Evolutionary conservation across 2,888 invertebrate species (phyloP), one percentile per base, ranked within the genome.

Genomic region (Cryptus viduatorius): DNA sequence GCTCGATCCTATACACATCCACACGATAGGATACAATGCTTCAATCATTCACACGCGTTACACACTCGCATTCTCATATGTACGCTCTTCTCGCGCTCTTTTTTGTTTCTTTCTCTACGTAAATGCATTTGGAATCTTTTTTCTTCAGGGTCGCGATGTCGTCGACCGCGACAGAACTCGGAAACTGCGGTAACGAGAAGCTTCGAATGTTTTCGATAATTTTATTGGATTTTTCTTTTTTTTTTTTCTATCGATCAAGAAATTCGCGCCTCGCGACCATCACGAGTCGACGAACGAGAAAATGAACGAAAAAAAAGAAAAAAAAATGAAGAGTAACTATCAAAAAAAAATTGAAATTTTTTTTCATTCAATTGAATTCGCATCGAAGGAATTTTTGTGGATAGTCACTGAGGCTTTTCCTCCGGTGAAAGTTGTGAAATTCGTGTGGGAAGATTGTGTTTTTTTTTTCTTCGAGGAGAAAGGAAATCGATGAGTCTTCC

Each of bases 71-170:
- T 76, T 76, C 79, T 81, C 67, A 73, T 61, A 86, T 56, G 83
- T 79, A 73, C 82, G 83, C 69, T 86, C 86, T 85, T 81, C 83
- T 83, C 37, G 24, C 24, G 24, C 24, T 24, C 24, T 24, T 37
- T 37, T 37, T 37, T 37, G 37, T 37, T 37, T 37, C 37, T 83
- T 80, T 81, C 84, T 84, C 84, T 85, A 86, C 87, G 87, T 89
- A 89, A 91, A 91, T 90, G 89, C 90, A 89, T 90, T 84, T 89
- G 90, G 89, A 91, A 89, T 90, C 86, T 87, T 80, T 89, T 79
- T 87, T 79, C 88, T 73, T 73, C 64, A 78, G 72, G 53, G 71
- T 79, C 83, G 89, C 87, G 84, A 85, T 80, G 85, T 83, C 81
- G 85, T 88, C 87, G 86, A 87, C 61, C 14, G 14, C 86, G 85